A percentile compares a stretch with the other conserved stretches of the same genome.
Evolutionary conservation across 2,797 vertebrate species (phyloP).

Genomic region (Paratrypauchen microcephalus): DNA sequence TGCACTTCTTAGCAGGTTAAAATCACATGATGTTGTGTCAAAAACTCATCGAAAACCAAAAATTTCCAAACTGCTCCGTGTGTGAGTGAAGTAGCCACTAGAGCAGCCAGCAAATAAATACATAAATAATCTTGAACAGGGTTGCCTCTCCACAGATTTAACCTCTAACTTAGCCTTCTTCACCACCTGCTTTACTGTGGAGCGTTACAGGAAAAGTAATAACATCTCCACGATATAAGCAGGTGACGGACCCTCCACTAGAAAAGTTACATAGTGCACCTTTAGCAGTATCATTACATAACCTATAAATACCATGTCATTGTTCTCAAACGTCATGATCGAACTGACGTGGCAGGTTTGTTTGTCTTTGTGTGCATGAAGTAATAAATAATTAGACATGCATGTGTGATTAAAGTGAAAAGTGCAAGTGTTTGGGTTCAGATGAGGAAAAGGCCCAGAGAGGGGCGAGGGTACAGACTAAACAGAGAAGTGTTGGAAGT

Average conservation of each 20-base stretch:
- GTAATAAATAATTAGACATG: constrained; percentile 56
- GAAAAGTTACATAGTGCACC: background rate
- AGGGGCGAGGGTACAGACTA: constrained; percentile 32
- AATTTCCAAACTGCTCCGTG: too few relatives aligned
- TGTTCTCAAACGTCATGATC: constrained; percentile 56
- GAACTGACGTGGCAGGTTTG: constrained; percentile 42
- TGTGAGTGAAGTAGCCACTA: too few relatives aligned
- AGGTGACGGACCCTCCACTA: background rate
- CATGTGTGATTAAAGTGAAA: constrained; percentile 46
- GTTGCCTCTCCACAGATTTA: too few relatives aligned
- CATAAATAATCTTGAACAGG: background rate
- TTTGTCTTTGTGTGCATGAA: constrained; percentile 55
- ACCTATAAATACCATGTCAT: constrained; percentile 15
- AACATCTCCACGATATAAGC: background rate
- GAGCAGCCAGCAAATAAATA: too few relatives aligned
- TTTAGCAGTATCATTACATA: background rate
- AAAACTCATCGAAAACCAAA: too few relatives aligned
- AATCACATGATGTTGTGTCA: too few relatives aligned
- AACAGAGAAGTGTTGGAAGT: constrained; percentile 32
- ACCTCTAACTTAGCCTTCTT: background rate
- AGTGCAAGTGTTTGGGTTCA: constrained; percentile 34
- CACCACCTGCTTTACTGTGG: background rate
- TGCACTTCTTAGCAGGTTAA: too few relatives aligned
- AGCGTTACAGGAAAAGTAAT: background rate
- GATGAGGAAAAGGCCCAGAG: constrained; percentile 24